Conservation (phyloP, 2,888 invertebrate genomes). For the Andricus quercusramuli region DNA sequence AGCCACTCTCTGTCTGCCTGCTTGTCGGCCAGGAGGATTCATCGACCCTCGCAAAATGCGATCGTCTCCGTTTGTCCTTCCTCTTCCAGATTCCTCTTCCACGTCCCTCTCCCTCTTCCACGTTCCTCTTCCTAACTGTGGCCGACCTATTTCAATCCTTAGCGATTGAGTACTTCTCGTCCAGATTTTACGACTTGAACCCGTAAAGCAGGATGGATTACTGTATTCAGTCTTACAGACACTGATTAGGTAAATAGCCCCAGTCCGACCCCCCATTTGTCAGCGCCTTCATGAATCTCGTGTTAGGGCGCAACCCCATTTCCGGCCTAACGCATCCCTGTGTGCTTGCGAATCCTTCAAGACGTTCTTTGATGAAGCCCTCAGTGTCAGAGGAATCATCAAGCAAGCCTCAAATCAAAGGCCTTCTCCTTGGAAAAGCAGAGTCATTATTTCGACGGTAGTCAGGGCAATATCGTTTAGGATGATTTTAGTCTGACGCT, state of each 20-base stretch:
- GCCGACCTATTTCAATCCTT: conserved; percentile 62
- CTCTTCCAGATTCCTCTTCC: conserved; percentile 12
- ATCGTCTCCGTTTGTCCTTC: conserved; percentile 34
- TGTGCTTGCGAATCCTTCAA: neutral
- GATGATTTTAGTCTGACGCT: too few relatives aligned
- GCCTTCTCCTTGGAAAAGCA: neutral
- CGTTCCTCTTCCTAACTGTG: conserved; percentile 26
- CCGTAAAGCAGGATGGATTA: conserved; percentile 51
- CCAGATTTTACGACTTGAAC: conserved; percentile 62
- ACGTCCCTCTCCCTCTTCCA: conserved; percentile 11
- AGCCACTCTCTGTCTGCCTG: conserved; percentile 40
- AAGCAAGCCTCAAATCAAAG: neutral
- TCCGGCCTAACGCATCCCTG: neutral
- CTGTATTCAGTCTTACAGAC: conserved; percentile 48
- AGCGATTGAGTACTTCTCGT: conserved; percentile 56
- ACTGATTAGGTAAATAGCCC: conserved; percentile 68
- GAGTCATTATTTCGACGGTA: neutral
- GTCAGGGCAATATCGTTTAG: neutral
- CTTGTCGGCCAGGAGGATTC: conserved; percentile 26
- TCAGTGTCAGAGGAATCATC: neutral
- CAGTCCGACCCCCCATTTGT: conserved; percentile 56
- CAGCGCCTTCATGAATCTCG: conserved; percentile 50
- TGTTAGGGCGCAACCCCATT: conserved; percentile 1
- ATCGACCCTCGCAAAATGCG: conserved; percentile 27
- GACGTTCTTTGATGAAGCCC: conserved; percentile 12